Evolutionary conservation across 2,113 vertebrate species (phyloP).

Genomic region (Mesocricetus auratus): DNA sequence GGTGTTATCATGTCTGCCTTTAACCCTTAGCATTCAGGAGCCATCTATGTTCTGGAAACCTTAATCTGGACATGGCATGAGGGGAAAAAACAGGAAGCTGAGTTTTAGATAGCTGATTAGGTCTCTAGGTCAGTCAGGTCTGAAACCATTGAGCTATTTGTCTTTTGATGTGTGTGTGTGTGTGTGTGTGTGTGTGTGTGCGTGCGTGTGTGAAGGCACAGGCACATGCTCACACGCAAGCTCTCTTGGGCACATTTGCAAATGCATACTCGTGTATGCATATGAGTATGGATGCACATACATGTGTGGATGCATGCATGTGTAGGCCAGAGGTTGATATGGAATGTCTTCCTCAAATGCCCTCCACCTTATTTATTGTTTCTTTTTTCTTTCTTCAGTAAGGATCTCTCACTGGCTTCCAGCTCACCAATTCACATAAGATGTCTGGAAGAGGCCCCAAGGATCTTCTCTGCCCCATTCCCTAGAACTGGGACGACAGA

Average conservation of each 20-base stretch:
- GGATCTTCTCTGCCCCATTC: neutral
- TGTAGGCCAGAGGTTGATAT: neutral
- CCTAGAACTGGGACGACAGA: neutral
- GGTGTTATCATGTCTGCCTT: neutral
- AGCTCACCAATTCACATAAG: neutral
- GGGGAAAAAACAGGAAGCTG: too few relatives aligned
- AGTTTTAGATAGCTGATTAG: too few relatives aligned
- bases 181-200: neutral
- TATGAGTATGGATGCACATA: neutral
- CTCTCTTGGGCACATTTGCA: too few relatives aligned
- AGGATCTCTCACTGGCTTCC: neutral
- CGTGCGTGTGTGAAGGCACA: neutral
- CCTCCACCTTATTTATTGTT: neutral
- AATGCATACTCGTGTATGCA: too few relatives aligned
- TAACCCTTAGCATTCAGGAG: neutral
- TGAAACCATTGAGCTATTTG: neutral
- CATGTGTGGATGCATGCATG: neutral
- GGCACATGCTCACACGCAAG: rapidly evolving
- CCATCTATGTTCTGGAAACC: neutral
- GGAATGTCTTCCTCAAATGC: neutral
- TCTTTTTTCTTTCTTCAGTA: neutral
- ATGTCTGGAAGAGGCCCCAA: neutral
- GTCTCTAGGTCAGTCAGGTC: neutral
- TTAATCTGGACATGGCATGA: rapidly evolving
- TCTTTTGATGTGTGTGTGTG: neutral